Percentiles rank a stretch among this genome's conserved stretches.
These are phyloP conservation scores for Terrapene triunguis DNA, from an alignment of 2,113 vertebrate genomes.

Conservation along the genomic window DNA sequence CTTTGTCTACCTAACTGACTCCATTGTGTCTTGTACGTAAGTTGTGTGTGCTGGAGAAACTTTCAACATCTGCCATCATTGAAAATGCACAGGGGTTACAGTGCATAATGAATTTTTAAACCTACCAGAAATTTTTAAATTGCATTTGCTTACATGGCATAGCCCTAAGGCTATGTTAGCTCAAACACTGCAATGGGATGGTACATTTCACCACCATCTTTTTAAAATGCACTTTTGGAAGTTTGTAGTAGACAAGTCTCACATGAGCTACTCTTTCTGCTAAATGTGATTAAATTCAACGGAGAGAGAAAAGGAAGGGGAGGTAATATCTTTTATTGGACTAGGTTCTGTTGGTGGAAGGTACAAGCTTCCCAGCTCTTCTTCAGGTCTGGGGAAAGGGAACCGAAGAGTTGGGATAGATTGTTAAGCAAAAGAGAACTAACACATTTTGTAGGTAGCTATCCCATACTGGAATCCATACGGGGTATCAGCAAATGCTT, in stretches of 20 bases:
- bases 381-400: too few relatives aligned
- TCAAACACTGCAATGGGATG: background rate
- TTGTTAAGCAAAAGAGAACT: too few relatives aligned
- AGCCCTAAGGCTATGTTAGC: background rate
- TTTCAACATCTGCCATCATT: background rate
- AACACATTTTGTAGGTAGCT: too few relatives aligned
- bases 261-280: background rate
- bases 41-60: background rate
- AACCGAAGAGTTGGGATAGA: too few relatives aligned
- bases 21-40: accelerated
- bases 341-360: too few relatives aligned
- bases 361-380: too few relatives aligned
- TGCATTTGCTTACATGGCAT: background rate
- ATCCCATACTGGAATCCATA: too few relatives aligned
- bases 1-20: background rate
- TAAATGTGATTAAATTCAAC: slow-evolving; percentile 28
- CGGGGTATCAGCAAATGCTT: too few relatives aligned
- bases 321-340: too few relatives aligned
- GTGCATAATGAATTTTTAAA: background rate
- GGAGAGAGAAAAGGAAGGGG: background rate
- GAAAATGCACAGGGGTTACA: background rate
- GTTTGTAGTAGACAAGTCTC: slow-evolving; percentile 22
- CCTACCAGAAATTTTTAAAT: background rate
- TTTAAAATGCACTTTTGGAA: slow-evolving; percentile 15
- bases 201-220: slow-evolving; percentile 8